Evolutionary conservation across 2,113 vertebrate genomes (phyloP), one percentile per base, ranked within the genome.

Genomic region (Crotalus horridus): DNA sequence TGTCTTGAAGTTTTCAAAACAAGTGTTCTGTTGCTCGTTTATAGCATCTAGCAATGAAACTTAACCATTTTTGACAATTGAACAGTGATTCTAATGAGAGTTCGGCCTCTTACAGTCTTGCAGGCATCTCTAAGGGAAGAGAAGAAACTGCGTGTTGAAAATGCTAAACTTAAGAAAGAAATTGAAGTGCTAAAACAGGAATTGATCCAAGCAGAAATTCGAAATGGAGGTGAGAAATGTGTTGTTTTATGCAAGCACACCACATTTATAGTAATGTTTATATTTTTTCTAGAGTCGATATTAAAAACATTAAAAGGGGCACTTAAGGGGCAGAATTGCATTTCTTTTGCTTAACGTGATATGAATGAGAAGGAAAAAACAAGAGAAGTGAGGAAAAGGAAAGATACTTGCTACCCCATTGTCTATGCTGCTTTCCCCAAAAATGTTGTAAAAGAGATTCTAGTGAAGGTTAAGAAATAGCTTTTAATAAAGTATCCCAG

Each of bases 141-240:
- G 96, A 99, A 99, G 98, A 99, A 99, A 94, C 98, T 99, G 92
- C 98, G 98, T 96, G 98, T 98, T 95, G 99, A 99, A 98, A 99
- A 99, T 95, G 98, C 98, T 90, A 99, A 98, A 96, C 94, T 99
- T 96, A 99, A 99, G 97, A 98, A 98, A 94, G 99, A 99, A 97
- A 99, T 99, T 23, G 99, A 99, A 94, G 97, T 96, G 11, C 95
- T 99, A 91, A 99, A 99, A 95, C 98, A 98, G 85, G 98, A 99
- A 94, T 97, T 99, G 89, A 98, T 99, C 94, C 97, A 99, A 92
- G 99, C 98, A 93, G 99, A 99, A 97, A 98, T 97, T 97, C 97
- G 95, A 74, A 98, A 98, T 96, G 99, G 99, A 21, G 74, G 74
- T 81, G n/a, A 81, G 17, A 43, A 48, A 39, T 13, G 2, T 87